Conservation (phyloP, 2,113 vertebrate genomes). For the Protobothrops mucrosquamatus region DNA sequence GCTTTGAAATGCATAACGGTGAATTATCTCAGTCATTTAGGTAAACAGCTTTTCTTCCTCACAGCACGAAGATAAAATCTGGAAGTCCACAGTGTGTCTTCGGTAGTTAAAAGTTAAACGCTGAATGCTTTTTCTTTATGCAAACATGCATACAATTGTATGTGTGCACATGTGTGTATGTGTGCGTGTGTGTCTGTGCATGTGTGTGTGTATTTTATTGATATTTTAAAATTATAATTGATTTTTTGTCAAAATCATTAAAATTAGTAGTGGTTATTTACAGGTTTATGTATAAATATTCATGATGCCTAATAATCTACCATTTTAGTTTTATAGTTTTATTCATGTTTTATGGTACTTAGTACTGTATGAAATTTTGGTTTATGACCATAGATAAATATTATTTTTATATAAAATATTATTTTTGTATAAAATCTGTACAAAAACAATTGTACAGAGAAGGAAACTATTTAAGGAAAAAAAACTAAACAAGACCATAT, state of each 20-base stretch:
- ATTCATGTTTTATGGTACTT: neutral
- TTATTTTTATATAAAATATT: neutral
- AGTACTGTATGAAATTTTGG: neutral
- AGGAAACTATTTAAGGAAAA: neutral
- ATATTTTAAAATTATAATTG: neutral
- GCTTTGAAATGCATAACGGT: neutral
- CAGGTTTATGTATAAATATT: neutral
- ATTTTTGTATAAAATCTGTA: neutral
- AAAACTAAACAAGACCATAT: neutral
- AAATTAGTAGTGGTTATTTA: neutral
- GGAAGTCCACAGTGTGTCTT: neutral
- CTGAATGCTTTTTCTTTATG: neutral
- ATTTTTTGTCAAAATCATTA: neutral
- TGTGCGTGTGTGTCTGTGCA: neutral
- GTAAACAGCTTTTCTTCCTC: neutral
- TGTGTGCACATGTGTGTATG: neutral
- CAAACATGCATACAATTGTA: neutral
- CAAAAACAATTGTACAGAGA: neutral
- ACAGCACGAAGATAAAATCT: conserved; percentile 16
- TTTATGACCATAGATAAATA: neutral
- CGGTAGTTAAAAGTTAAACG: neutral
- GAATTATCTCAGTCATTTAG: conserved; percentile 25
- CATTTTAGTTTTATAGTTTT: neutral
- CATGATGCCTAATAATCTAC: neutral
- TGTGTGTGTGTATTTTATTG: neutral